Evolutionary conservation across 2,888 invertebrate genomes (phyloP).

Genomic region (Sepioteuthis lessoniana): DNA sequence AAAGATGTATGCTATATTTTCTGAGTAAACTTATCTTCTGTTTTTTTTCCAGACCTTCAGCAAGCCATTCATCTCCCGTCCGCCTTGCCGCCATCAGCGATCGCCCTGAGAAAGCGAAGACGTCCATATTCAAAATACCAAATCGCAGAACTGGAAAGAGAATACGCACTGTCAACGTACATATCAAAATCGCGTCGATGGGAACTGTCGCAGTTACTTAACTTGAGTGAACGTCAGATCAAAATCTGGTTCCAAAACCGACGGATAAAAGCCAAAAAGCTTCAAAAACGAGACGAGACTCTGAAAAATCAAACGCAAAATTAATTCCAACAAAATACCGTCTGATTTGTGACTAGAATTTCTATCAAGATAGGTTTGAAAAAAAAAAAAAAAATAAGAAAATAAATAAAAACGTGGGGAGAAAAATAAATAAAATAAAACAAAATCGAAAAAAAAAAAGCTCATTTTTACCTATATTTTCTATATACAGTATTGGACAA

Average conservation of each 20-base stretch:
- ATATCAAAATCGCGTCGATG: constrained; percentile 98
- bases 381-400: not conserved
- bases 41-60: constrained; percentile 66
- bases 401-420: not conserved
- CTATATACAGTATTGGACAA: too few relatives aligned
- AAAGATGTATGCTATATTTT: not conserved
- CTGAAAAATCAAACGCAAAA: constrained; percentile 43
- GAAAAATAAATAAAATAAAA: not conserved
- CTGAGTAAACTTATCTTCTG: not conserved
- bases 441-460: not conserved
- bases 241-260: constrained; percentile 75
- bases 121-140: constrained; percentile 98
- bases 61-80: constrained; percentile 69
- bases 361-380: not conserved
- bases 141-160: constrained; percentile 95
- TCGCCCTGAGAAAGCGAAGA: constrained; percentile 85
- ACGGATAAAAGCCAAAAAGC: constrained; percentile 73
- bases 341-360: not conserved
- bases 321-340: constrained; percentile 4
- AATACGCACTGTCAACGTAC: constrained; percentile 97
- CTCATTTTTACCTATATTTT: not conserved
- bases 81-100: constrained; percentile 69
- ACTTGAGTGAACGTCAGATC: constrained; percentile 78
- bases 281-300: constrained; percentile 66
- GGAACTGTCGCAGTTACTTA: constrained; percentile 96